Evolutionary conservation across 1,140 invertebrate genomes (phyloP).

Genomic region (Lasioglossum albipes): DNA sequence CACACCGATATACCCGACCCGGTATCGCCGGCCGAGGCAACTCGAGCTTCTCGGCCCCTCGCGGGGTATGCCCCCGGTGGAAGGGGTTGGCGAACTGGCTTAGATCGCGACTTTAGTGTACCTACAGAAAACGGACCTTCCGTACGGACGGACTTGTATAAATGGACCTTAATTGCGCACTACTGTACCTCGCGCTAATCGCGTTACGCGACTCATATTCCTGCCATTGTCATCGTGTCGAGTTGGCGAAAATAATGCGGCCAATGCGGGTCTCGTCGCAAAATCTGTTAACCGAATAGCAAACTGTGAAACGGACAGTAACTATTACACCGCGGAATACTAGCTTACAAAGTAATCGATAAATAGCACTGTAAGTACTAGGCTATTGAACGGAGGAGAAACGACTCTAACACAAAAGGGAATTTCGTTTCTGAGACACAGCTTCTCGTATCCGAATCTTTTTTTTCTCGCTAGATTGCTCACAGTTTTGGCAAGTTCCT

Average conservation of each 20-base stretch:
- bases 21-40: no score
- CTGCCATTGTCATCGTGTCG: neutral
- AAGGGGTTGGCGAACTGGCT: no score
- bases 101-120: no score
- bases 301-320: neutral
- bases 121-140: no score
- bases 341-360: constrained; percentile 1
- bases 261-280: neutral
- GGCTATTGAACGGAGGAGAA: neutral
- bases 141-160: no score
- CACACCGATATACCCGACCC: no score
- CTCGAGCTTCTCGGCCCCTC: no score
- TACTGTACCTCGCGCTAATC: neutral
- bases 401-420: constrained; percentile 10
- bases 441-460: neutral
- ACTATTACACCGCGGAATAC: neutral
- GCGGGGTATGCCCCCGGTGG: no score
- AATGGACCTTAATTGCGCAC: no score
- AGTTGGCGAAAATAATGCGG: neutral
- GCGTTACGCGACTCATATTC: no score
- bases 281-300: neutral
- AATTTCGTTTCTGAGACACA: neutral
- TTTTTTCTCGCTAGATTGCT: no score
- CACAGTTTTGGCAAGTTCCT: no score
- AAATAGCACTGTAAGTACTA: constrained; percentile 20